Conservation (phyloP, 2,888 invertebrate genomes). For the Digitonthophagus gazella region DNA sequence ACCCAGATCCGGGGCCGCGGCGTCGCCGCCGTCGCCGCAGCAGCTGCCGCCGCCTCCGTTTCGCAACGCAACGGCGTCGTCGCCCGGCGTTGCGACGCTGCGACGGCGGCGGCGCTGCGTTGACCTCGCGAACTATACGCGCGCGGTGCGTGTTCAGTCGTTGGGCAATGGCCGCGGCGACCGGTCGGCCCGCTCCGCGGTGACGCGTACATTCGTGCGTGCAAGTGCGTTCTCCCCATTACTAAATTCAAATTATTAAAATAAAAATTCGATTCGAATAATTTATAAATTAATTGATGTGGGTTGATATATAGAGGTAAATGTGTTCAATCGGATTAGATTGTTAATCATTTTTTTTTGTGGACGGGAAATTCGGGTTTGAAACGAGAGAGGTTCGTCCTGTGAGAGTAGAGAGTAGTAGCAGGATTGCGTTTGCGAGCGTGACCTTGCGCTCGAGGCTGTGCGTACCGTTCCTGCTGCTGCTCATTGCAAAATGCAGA, state of each 20-base stretch:
- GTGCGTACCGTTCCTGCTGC: slow-evolving; percentile 14
- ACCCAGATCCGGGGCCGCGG: slow-evolving; percentile 35
- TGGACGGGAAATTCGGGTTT: background rate
- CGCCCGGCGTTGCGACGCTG: slow-evolving; percentile 16
- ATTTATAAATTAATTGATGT: background rate
- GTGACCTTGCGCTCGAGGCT: slow-evolving; percentile 17
- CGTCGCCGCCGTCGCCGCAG: slow-evolving; percentile 17
- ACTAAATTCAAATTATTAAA: background rate
- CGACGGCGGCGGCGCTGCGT: slow-evolving; percentile 22
- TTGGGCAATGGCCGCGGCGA: slow-evolving; percentile 29
- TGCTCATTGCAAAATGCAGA: slow-evolving; percentile 12
- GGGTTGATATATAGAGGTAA: background rate
- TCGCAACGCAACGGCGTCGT: slow-evolving; percentile 11
- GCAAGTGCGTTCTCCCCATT: slow-evolving; percentile 3
- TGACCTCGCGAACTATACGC: slow-evolving; percentile 24
- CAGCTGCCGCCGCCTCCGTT: background rate
- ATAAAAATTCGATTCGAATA: background rate
- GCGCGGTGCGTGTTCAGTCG: slow-evolving; percentile 21
- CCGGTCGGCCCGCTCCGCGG: slow-evolving; percentile 11
- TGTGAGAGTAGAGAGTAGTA: background rate
- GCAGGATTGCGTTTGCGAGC: background rate
- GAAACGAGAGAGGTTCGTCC: background rate
- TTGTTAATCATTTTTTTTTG: background rate
- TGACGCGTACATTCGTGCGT: background rate
- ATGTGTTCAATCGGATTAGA: background rate